phyloP scores from a whole-genome alignment of 2,113 vertebrate species.

The Ictalurus furcatus region DNA sequence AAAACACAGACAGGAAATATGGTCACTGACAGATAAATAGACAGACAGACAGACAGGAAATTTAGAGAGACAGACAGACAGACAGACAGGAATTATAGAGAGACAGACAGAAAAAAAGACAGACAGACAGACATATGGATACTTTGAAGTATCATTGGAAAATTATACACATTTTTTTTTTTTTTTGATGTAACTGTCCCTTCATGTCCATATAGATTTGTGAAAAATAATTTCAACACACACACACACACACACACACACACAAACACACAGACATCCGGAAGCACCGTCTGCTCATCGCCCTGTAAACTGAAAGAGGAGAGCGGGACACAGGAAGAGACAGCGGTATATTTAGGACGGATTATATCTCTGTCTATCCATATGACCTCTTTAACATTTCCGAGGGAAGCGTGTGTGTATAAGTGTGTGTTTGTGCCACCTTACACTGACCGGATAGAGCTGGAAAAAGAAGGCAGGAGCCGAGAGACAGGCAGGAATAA shows the following conservation, averaged over 20 bases:
- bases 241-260: constrained; percentile 35
- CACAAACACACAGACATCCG: constrained; percentile 40
- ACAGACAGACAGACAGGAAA: neutral
- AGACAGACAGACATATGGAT: neutral
- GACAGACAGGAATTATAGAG: neutral
- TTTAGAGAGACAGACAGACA: neutral
- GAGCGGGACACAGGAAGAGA: constrained; percentile 64
- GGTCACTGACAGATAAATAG: too few species aligned
- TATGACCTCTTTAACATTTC: constrained; percentile 55
- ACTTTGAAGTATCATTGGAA: too few species aligned
- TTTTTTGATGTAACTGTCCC: neutral
- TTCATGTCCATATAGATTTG: neutral
- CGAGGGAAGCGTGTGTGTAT: constrained; percentile 30
- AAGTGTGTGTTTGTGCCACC: constrained; percentile 11
- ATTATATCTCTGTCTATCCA: constrained; percentile 57
- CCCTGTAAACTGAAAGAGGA: constrained; percentile 65
- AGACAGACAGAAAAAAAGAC: neutral
- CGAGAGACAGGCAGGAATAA: constrained; percentile 29
- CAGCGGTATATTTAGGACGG: constrained; percentile 66
- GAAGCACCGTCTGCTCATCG: constrained; percentile 59
- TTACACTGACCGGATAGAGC: constrained; percentile 17
- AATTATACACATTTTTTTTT: neutral
- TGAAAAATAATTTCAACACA: neutral
- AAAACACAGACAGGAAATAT: neutral
- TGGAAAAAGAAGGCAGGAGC: constrained; percentile 4